Percentiles rank a stretch among this genome's conserved stretches.
Conservation (phyloP, 2,113 vertebrate species). For the Holacanthus passer region DNA sequence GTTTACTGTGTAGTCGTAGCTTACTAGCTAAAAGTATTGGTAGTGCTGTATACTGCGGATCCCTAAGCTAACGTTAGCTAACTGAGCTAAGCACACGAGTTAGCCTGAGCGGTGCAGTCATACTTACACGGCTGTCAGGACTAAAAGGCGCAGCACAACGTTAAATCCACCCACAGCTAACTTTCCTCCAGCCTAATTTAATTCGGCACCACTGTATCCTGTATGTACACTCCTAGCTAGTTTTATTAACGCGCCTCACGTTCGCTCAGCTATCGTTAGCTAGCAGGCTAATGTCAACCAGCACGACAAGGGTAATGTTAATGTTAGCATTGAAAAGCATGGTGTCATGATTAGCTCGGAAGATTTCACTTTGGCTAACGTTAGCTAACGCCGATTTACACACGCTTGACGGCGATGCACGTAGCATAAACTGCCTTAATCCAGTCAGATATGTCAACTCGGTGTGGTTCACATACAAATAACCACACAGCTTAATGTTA, state of each 20-base stretch:
- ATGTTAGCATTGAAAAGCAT: conserved; percentile 51
- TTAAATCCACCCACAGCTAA: neutral
- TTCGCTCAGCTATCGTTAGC: conserved; percentile 2
- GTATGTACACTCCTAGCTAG: neutral
- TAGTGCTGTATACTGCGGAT: conserved; percentile 5
- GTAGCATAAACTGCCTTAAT: neutral
- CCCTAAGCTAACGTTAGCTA: conserved; percentile 46
- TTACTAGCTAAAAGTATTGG: neutral
- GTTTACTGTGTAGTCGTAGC: neutral
- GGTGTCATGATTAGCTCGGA: conserved; percentile 54
- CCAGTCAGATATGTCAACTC: neutral
- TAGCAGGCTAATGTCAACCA: conserved; percentile 50
- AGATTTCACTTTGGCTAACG: conserved; percentile 21
- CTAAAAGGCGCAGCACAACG: neutral
- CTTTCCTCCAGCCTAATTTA: neutral
- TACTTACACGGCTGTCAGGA: neutral
- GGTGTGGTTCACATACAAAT: neutral
- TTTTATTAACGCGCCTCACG: neutral
- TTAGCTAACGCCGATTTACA: neutral
- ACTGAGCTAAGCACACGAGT: conserved; percentile 63
- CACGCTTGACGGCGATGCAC: neutral
- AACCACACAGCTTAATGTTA: neutral
- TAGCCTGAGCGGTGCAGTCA: conserved; percentile 46
- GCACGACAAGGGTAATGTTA: conserved; percentile 36
- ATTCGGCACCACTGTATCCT: neutral